Conservation (phyloP, 2,113 vertebrate genomes). For the Atrichornis clamosus region DNA sequence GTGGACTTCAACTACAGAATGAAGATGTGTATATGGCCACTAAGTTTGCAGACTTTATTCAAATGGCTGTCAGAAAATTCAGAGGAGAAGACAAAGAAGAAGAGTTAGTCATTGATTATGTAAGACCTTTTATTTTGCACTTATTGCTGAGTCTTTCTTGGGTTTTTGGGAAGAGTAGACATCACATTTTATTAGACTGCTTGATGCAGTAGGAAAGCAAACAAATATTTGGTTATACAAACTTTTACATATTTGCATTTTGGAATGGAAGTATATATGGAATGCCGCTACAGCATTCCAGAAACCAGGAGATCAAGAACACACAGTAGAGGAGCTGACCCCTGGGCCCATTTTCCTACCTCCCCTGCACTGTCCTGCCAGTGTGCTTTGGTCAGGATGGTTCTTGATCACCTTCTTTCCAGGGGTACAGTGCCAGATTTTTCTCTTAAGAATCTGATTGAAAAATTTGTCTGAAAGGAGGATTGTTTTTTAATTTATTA, state of each 20-base stretch:
- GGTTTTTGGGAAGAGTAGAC: not conserved
- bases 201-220: not conserved
- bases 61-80: slow-evolving; percentile 76
- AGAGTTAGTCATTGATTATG: slow-evolving; percentile 75
- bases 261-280: not conserved
- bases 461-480: not conserved
- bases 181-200: not conserved
- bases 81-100: slow-evolving; percentile 76
- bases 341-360: not conserved
- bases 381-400: not conserved
- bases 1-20: slow-evolving; percentile 76
- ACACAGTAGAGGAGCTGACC: not conserved
- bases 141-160: not conserved
- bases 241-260: not conserved
- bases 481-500: not conserved
- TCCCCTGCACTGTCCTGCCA: not conserved
- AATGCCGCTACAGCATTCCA: not conserved
- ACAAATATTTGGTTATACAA: not conserved
- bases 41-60: slow-evolving; percentile 79
- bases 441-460: not conserved
- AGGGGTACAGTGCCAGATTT: not conserved
- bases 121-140: slow-evolving; percentile 54
- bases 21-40: slow-evolving; percentile 86
- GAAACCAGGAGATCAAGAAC: not conserved
- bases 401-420: not conserved